Evolutionary conservation across 2,113 vertebrate species (phyloP), one percentile per base, ranked within the genome.

Genomic region (Empidonax alnorum): DNA sequence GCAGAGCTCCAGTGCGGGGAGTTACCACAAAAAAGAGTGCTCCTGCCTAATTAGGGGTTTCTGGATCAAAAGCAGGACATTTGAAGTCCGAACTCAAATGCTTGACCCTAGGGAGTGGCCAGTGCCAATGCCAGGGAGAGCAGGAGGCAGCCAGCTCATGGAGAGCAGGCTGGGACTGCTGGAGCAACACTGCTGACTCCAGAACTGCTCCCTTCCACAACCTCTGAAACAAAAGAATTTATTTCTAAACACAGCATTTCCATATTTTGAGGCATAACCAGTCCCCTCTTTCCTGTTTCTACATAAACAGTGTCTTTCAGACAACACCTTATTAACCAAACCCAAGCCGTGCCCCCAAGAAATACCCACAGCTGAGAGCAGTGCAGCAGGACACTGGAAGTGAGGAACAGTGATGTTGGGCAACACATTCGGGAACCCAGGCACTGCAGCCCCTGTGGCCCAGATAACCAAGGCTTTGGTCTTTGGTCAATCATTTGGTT

Each of bases 341-440:
- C 12, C 31, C 52, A 84, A 66, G 46, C 37, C 9, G 3, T 0
- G 58, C 63, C 47, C 50, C 42, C 58, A 28, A 2, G 5, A 7
- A 76, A 42, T 33, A 61, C 17, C 3, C 18, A 10, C 7, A 39
- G 72, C 25, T 0, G 0, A 47, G 39, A 68, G 27, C 1, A 3
- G 72, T 10, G 67, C 33, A 42, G 63, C 74, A 72, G 67, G 75
- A 86, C 2, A 3, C 6, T 14, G 35, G 24, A 42, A 31, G 37
- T 6, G 22, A 2, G 7, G 30, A 61, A 61, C 37, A 33, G 39
- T 10, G 2, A 7, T 39, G 35, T 5, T 47, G 24, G 56, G 66
- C 42, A 77, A 13, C 1, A 2, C 1, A 0, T n/a, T 0, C 68
- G 80, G 35, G 75, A 61, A 65, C 14, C 39, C 14, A 49, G n/a